A percentile compares a stretch with the other conserved stretches of the same genome.
Evolutionary conservation across 2,888 invertebrate species (phyloP).

Genomic region (Eubasilissa splendida): DNA sequence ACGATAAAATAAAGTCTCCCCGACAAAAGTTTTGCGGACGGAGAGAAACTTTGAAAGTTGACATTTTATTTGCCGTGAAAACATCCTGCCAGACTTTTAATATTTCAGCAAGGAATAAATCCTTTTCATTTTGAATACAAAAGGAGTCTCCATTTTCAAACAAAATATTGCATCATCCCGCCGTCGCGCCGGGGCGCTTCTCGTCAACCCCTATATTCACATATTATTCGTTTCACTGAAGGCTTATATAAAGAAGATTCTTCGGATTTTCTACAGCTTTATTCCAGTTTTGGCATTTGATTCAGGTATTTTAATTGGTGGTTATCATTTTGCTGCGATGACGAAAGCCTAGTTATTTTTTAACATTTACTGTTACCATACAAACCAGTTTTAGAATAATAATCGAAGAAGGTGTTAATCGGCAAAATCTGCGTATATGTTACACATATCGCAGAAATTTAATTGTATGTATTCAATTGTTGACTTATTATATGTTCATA

Average conservation of each 20-base stretch:
- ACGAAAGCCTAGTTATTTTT: too few species aligned
- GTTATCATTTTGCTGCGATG: not conserved
- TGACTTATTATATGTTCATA: too few species aligned
- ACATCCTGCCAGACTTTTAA: constrained; percentile 29
- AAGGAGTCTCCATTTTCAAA: constrained; percentile 26
- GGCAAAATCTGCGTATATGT: too few species aligned
- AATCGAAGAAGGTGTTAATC: too few species aligned
- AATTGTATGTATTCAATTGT: too few species aligned
- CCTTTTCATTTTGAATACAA: constrained; percentile 36
- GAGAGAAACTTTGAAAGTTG: constrained; percentile 12
- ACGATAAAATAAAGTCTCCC: not conserved
- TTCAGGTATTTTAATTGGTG: constrained; percentile 20
- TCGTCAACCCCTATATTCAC: constrained; percentile 1
- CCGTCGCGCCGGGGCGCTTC: not conserved
- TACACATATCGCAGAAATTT: too few species aligned
- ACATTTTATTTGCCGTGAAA: constrained; percentile 29
- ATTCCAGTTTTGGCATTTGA: not conserved
- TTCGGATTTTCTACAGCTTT: not conserved
- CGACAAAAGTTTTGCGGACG: not conserved
- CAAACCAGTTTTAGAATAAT: too few species aligned
- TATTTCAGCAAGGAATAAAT: constrained; percentile 37
- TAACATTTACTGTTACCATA: too few species aligned
- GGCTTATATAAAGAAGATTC: constrained; percentile 1
- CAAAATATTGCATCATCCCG: constrained; percentile 17
- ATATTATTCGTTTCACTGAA: not conserved